Evolutionary conservation across 1,140 invertebrate species (phyloP).

Genomic region (Ceratina calcarata): DNA sequence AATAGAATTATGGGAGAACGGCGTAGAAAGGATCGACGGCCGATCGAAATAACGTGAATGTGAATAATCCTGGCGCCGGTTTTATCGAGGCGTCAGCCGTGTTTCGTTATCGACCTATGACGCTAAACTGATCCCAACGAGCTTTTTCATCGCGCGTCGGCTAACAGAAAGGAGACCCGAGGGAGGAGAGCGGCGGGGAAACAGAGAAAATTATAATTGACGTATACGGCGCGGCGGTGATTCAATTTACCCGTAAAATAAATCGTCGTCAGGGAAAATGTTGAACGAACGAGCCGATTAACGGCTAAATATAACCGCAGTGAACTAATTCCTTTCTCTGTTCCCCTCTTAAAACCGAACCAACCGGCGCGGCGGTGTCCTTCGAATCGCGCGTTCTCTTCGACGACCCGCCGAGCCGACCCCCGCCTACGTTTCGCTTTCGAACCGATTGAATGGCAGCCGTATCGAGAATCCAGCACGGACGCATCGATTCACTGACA

Average conservation of each 20-base stretch:
- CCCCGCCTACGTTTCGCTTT: background rate
- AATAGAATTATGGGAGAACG: background rate
- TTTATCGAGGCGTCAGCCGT: conserved; percentile 19
- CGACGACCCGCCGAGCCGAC: background rate
- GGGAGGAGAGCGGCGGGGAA: too few relatives aligned
- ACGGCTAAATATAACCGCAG: conserved; percentile 3
- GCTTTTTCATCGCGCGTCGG: background rate
- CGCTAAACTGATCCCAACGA: conserved; percentile 29
- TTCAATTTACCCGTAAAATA: conserved; percentile 33
- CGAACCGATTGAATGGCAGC: conserved; percentile 6
- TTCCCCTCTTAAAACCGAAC: too few relatives aligned
- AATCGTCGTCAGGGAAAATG: conserved; percentile 4
- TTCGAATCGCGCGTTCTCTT: background rate
- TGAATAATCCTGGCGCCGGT: conserved; percentile 22
- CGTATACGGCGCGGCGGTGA: background rate
- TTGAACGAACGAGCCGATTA: conserved; percentile 3
- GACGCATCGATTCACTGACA: conserved; percentile 10
- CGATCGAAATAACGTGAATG: background rate
- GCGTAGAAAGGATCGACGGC: background rate
- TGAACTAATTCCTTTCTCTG: background rate
- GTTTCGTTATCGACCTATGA: conserved; percentile 28
- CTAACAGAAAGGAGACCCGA: background rate
- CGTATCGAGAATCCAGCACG: background rate
- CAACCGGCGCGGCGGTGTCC: too few relatives aligned
- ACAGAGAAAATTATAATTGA: conserved; percentile 34